Evolutionary conservation across 2,797 vertebrate species (phyloP).

Genomic region (Pangasius larnaudii): DNA sequence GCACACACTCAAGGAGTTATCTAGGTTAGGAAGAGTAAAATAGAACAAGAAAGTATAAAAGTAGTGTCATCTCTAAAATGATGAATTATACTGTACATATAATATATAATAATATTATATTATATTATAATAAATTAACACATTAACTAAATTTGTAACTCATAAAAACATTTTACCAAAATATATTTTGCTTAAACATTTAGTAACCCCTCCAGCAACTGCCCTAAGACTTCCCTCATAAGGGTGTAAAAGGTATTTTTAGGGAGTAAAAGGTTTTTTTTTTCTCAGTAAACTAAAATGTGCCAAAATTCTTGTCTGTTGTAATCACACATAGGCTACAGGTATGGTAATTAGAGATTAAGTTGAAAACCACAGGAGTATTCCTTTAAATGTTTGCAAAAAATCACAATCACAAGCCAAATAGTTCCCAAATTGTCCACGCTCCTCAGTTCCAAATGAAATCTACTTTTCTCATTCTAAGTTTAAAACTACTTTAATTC

Average conservation of each 20-base stretch:
- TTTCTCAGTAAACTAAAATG: not conserved
- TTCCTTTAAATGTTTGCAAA: slow-evolving; percentile 1
- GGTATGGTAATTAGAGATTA: not conserved
- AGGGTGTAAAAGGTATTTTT: too few species aligned
- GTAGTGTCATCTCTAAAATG: not conserved
- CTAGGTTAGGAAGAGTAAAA: not conserved
- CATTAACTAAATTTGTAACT: not conserved
- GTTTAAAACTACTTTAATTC: not conserved
- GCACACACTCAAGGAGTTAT: not conserved
- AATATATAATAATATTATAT: too few species aligned
- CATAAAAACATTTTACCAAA: not conserved
- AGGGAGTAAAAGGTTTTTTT: not conserved
- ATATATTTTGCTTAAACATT: not conserved
- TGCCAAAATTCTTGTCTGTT: not conserved
- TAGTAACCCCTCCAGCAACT: not conserved
- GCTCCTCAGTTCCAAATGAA: not conserved
- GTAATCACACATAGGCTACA: not conserved
- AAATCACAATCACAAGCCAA: not conserved
- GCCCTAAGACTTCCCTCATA: not conserved
- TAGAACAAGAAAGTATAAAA: not conserved
- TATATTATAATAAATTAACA: too few species aligned
- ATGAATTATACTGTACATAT: not conserved
- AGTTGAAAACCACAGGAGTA: not conserved
- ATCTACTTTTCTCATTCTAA: not conserved
- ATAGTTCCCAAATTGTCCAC: not conserved